Conservation (phyloP, 2,888 invertebrate species). For the Timema cristinae region DNA sequence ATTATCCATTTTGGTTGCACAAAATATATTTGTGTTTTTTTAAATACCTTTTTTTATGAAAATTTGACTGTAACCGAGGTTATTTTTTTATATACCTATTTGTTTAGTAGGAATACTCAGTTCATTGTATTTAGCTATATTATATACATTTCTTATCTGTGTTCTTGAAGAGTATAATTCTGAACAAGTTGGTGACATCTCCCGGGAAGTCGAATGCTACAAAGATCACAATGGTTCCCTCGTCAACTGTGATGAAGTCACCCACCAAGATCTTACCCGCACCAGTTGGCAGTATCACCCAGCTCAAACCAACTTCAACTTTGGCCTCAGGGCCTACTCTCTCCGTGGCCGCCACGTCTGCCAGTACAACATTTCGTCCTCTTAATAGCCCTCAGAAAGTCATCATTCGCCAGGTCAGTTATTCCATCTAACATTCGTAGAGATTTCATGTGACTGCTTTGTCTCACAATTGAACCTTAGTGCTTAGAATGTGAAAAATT, state of each 20-base stretch:
- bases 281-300: slow-evolving; percentile 42
- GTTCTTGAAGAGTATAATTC: slow-evolving; percentile 44
- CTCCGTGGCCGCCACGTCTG: slow-evolving; percentile 15
- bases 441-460: too few relatives aligned
- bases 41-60: too few relatives aligned
- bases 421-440: background rate
- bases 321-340: slow-evolving; percentile 21
- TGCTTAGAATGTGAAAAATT: too few relatives aligned
- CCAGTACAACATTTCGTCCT: slow-evolving; percentile 22
- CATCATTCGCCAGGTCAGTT: slow-evolving; percentile 48
- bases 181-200: slow-evolving; percentile 49
- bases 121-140: background rate
- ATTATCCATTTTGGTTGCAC: too few relatives aligned
- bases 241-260: slow-evolving; percentile 58
- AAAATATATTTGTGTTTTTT: too few relatives aligned
- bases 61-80: too few relatives aligned
- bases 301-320: slow-evolving; percentile 30
- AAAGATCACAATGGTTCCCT: slow-evolving; percentile 47
- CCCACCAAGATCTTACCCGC: slow-evolving; percentile 68
- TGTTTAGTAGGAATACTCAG: background rate
- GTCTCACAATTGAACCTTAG: too few relatives aligned
- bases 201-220: slow-evolving; percentile 35
- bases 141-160: background rate
- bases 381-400: slow-evolving; percentile 49
- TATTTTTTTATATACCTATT: too few relatives aligned